These are phyloP conservation scores for Peucedramus taeniatus DNA, from an alignment of 2,113 vertebrate species.

Conservation along the genomic window DNA sequence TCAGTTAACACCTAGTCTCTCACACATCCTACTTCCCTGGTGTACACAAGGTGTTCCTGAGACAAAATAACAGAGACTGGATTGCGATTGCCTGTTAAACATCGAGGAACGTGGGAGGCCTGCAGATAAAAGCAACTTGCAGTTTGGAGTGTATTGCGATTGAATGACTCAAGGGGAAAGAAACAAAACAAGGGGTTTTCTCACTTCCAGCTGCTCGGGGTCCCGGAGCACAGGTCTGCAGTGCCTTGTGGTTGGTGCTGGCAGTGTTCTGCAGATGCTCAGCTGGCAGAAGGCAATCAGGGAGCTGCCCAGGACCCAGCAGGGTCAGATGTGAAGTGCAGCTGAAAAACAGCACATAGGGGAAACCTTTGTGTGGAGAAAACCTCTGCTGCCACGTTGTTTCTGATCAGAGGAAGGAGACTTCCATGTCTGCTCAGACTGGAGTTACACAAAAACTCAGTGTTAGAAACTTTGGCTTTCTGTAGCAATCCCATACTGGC, in stretches of 20 bases:
- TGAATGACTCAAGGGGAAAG: neutral
- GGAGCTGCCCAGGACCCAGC: fast-evolving
- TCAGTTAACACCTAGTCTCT: constrained; percentile 43
- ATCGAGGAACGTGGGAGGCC: neutral
- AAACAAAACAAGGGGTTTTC: neutral
- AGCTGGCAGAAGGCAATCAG: fast-evolving
- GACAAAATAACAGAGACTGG: neutral
- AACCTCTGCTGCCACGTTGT: neutral
- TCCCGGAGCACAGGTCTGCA: fast-evolving
- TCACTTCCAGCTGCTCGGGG: neutral
- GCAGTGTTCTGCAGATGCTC: neutral
- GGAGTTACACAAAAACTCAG: neutral
- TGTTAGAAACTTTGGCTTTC: neutral
- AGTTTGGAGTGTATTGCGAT: neutral
- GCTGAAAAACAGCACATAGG: neutral
- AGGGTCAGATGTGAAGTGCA: neutral
- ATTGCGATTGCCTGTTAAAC: neutral
- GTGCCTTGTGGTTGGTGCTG: fast-evolving
- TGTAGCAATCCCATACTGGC: neutral
- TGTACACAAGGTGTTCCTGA: neutral
- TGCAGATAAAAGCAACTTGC: constrained; percentile 9
- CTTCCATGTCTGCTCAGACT: neutral
- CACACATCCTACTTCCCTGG: constrained; percentile 39
- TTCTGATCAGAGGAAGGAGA: neutral
- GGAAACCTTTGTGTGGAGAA: neutral